Evolutionary conservation across 1,140 invertebrate genomes (phyloP).

Genomic region (Drosophila neocordata): DNA sequence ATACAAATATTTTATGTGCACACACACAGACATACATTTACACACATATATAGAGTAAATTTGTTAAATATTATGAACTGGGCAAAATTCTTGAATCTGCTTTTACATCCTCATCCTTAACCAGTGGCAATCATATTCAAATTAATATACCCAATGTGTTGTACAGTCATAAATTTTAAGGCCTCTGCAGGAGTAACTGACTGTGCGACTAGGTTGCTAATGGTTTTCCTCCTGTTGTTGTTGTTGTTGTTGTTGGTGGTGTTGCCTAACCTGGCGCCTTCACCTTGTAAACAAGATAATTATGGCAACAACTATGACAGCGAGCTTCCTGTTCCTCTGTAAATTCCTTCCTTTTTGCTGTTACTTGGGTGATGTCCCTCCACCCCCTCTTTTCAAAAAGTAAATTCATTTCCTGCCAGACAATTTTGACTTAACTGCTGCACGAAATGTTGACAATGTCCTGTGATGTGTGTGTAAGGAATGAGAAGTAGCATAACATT

Average conservation of each 20-base stretch:
- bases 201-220: conserved; percentile 16
- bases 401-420: conserved; percentile 77
- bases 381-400: conserved; percentile 27
- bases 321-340: conserved; percentile 65
- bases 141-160: conserved; percentile 81
- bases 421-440: conserved; percentile 68
- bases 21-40: conserved; percentile 37
- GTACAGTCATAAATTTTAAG: conserved; percentile 74
- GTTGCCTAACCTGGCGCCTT: conserved; percentile 54
- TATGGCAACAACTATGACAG: conserved; percentile 80
- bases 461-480: conserved; percentile 17
- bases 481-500: conserved; percentile 24
- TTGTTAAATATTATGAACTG: conserved; percentile 71
- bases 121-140: conserved; percentile 78
- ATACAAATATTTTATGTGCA: conserved; percentile 73
- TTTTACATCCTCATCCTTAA: conserved; percentile 21
- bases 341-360: conserved; percentile 18
- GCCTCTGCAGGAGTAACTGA: conserved; percentile 40
- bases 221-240: conserved; percentile 19
- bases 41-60: conserved; percentile 34
- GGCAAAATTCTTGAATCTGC: conserved; percentile 18
- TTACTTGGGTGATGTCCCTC: conserved; percentile 4
- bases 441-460: conserved; percentile 74
- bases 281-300: conserved; percentile 82
- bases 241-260: conserved; percentile 14